Evolutionary conservation across 2,113 vertebrate species (phyloP).

Genomic region (Semnornis frantzii): DNA sequence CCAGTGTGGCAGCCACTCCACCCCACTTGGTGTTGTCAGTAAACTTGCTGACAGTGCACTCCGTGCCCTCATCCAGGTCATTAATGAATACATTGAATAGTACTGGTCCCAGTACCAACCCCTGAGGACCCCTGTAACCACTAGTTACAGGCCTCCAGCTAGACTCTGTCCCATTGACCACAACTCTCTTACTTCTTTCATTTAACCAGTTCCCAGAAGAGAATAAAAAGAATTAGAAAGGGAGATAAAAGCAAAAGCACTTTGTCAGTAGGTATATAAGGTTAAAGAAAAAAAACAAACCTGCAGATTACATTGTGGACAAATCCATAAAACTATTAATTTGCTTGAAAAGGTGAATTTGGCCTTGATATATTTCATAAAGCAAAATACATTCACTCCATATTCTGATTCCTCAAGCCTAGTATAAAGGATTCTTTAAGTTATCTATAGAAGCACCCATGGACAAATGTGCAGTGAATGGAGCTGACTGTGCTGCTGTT

Average conservation of each 20-base stretch:
- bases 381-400: neutral
- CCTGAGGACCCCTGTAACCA: no score
- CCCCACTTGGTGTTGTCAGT: no score
- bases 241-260: neutral
- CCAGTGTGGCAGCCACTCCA: no score
- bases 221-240: neutral
- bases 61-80: no score
- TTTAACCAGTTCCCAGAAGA: neutral
- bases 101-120: no score
- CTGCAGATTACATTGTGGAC: fast-evolving
- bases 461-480: neutral
- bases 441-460: neutral
- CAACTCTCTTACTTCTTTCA: no score
- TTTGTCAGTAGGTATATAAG: neutral
- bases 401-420: neutral
- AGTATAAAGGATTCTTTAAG: neutral
- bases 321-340: neutral
- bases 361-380: neutral
- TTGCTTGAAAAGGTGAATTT: neutral
- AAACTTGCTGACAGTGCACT: no score
- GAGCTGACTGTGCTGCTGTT: neutral
- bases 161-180: no score
- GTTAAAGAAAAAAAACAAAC: neutral
- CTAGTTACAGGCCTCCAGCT: no score
- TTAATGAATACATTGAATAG: no score